A percentile compares a stretch with the other conserved stretches of the same genome.
Evolutionary conservation across 2,888 invertebrate genomes (phyloP).

Genomic region (Dicranocentrus wangi): DNA sequence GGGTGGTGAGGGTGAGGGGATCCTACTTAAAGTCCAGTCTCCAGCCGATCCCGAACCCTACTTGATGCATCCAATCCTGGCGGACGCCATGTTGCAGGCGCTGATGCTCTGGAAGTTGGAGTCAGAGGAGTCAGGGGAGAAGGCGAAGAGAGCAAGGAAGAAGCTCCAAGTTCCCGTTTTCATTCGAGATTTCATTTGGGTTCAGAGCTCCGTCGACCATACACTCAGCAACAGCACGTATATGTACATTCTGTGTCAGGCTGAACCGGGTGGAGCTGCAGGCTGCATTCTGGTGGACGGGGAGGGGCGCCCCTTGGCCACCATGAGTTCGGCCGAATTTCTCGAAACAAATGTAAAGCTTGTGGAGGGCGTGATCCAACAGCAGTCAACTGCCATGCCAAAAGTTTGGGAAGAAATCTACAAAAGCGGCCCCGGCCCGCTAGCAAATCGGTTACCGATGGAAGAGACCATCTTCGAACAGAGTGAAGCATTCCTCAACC

Average conservation of each 20-base stretch:
- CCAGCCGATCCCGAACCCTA: neutral
- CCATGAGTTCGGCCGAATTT: constrained; percentile 37
- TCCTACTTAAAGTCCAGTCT: constrained; percentile 5
- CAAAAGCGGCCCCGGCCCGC: constrained; percentile 7
- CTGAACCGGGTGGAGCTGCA: neutral
- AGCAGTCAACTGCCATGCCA: constrained; percentile 17
- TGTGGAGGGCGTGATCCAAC: constrained; percentile 20
- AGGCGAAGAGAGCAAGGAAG: too few relatives aligned
- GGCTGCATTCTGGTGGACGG: constrained; percentile 6
- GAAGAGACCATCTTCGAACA: neutral
- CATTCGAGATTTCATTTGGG: constrained; percentile 49
- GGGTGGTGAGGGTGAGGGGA: neutral
- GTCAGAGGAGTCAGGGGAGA: too few relatives aligned
- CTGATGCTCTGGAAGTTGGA: constrained; percentile 4
- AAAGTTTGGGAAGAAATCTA: constrained; percentile 38
- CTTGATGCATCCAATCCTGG: too few relatives aligned
- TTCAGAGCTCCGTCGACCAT: neutral
- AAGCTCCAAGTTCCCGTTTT: constrained; percentile 45
- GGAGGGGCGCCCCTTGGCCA: constrained; percentile 4
- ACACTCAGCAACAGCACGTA: neutral
- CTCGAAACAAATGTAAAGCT: constrained; percentile 35
- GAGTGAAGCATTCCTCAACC: neutral
- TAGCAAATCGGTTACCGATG: neutral
- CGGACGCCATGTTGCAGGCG: constrained; percentile 64
- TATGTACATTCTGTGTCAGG: constrained; percentile 2